Evolutionary conservation across 1,140 invertebrate species (phyloP), one percentile per base, ranked within the genome.

Genomic region (Drosophila pseudoobscura): DNA sequence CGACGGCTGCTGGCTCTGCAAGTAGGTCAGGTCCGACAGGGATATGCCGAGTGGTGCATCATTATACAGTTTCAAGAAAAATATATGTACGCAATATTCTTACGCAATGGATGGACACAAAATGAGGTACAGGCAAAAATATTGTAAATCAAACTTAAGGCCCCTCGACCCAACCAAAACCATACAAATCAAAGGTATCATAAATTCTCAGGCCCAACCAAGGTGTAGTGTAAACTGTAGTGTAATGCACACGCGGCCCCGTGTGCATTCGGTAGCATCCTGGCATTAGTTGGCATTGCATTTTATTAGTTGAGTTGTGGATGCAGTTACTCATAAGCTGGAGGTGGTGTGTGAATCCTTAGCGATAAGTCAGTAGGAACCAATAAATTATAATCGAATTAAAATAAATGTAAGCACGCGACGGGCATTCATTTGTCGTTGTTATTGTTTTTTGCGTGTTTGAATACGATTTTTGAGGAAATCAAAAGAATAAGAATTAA

Each of bases 1-100:
- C 91, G 59, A 90, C 89, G 71, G 88, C 77, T 83, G 89, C 74
- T 89, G 91, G 89, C 77, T 91, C 90, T 91, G 91, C 57, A 91
- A 91, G 62, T 75, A 79, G 57, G 69, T 73, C 75, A 76, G 57
- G 78, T 75, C 68, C 66, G 57, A 35, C 54, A 68, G 62, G 61
- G 66, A 64, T 73, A 79, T 70, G 63, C 60, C 59, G 64, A 78
- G 80, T 73, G 68, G 59, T 75, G 64, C 78, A 82, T 73, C 70
- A 80, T 45, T 60, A 69, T 74, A 65, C 41, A 64, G 49, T 56
- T 82, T 65, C 52, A 71, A 71, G 60, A 75, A 53, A 75, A 75
- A 72, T 72, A 47, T 22, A 22, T 11, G 29, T 29, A 29, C n/a
- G n/a, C n/a, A 7, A 29, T 29, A 7, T 29, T 29, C 29, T 29